Evolutionary conservation across 2,888 invertebrate genomes (phyloP).

Genomic region (Allophyes oxyacanthae): DNA sequence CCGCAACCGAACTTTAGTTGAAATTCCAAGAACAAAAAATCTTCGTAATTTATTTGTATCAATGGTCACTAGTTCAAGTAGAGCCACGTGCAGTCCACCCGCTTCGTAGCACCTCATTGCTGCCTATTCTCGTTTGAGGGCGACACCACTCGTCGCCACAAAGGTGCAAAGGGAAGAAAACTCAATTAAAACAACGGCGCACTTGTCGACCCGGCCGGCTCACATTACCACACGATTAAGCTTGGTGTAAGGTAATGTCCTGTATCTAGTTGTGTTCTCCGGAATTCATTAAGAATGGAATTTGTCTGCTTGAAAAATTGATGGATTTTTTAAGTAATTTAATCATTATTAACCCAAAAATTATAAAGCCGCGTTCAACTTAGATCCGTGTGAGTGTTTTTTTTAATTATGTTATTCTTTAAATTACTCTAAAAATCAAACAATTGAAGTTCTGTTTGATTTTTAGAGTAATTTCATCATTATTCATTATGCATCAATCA

Average conservation of each 20-base stretch:
- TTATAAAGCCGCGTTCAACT: too few species aligned
- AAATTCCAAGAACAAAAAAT: conserved; percentile 5
- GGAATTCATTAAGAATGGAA: conserved; percentile 29
- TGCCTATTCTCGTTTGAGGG: conserved; percentile 62
- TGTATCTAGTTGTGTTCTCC: conserved; percentile 28
- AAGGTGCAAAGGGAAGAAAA: conserved; percentile 78
- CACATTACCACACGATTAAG: conserved; percentile 76
- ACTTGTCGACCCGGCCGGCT: conserved; percentile 67
- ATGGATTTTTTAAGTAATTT: too few species aligned
- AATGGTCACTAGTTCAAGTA: conserved; percentile 16
- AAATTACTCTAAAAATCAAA: too few species aligned
- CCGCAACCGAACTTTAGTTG: background rate
- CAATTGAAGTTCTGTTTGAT: too few species aligned
- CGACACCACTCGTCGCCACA: conserved; percentile 70
- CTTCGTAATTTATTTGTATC: conserved; percentile 1
- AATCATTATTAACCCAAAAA: too few species aligned
- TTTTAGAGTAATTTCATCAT: too few species aligned
- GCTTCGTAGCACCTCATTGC: conserved; percentile 39
- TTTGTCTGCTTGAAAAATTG: too few species aligned
- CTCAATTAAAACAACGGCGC: conserved; percentile 81
- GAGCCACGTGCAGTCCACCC: conserved; percentile 51
- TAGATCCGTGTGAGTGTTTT: too few species aligned
- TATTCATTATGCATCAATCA: too few species aligned
- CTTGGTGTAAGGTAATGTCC: conserved; percentile 56
- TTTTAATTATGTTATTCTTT: too few species aligned